Evolutionary conservation across 1,140 invertebrate species (phyloP), one percentile per base, ranked within the genome.

Genomic region (Stegodyphus mimosarum): DNA sequence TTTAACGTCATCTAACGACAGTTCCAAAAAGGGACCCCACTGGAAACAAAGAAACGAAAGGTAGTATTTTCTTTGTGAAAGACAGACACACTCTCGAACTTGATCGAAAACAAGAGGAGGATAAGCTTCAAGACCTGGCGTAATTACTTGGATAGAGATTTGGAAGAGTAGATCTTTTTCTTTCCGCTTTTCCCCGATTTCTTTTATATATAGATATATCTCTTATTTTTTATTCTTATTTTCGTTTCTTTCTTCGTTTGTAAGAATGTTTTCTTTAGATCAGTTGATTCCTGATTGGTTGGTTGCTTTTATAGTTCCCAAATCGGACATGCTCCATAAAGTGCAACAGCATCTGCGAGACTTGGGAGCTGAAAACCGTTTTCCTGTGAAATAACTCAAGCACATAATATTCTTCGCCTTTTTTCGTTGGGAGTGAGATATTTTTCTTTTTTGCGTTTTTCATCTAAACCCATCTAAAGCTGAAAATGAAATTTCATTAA

Each of bases 221-320:
- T 33, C 33, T 33, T 33, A 33, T 33, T 33, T 33, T 33, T 33
- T 33, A 33, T 33, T 33, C 33, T 33, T 33, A 33, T 33, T 33
- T 33, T 33, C 33, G 33, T 33, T 33, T 33, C 33, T 51, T 9
- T 51, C 49, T 71, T 50, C 33, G 60, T 50, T 66, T 50, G 9
- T 49, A 5, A 15, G 60, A 66, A 50, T 64, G 7, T 51, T 77
- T 77, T 51, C 60, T 66, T 52, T 66, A n/a, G 60, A 50, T 77
- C 74, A 66, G n/a, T 77, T 77, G 63, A 77, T 77, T 77, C n/a
- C 74, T 77, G 74, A 77, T 66, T 77, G 74, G 60, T 66, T 50
- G 60, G 63, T 66, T 51, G 60, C 3, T 64, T 77, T 77, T 77
- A 77, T 77, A 33, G 60, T 11, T 77, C 60, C 49, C 63, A 66